Percentiles rank a stretch among this genome's conserved stretches.
These are phyloP conservation scores for Leptopilina syphax DNA, from an alignment of 2,888 invertebrate genomes.

Conservation along the genomic window DNA sequence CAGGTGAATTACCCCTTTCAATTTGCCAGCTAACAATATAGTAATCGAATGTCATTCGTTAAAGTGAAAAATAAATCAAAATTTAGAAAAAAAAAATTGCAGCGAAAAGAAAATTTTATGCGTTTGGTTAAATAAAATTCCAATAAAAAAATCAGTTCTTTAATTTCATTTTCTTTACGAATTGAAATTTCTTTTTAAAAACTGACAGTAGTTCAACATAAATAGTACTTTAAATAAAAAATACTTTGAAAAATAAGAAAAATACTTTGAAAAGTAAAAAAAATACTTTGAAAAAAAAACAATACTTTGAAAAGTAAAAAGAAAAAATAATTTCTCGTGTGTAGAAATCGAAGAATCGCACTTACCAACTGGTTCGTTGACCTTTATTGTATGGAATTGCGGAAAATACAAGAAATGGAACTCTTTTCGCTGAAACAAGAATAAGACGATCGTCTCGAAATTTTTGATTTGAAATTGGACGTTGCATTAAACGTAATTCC, in stretches of 20 bases:
- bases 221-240: not conserved
- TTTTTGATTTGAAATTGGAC: constrained; percentile 82
- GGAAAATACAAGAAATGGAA: constrained; percentile 92
- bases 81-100: no score
- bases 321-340: not conserved
- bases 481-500: constrained; percentile 77
- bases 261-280: not conserved
- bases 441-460: constrained; percentile 90
- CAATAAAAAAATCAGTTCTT: no score
- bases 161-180: no score
- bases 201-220: not conserved
- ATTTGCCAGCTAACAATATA: constrained; percentile 61
- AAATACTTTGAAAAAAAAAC: not conserved
- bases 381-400: constrained; percentile 90
- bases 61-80: not conserved
- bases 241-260: not conserved
- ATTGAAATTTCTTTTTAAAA: no score
- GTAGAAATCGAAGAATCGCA: constrained; percentile 39
- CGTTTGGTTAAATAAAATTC: no score
- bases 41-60: not conserved
- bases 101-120: no score
- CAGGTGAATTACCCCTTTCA: constrained; percentile 61
- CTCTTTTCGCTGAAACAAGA: constrained; percentile 86
- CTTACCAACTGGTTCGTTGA: constrained; percentile 81
- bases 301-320: not conserved